phyloP scores from a whole-genome alignment of 2,113 vertebrate species.

The Seriola aureovittata region DNA sequence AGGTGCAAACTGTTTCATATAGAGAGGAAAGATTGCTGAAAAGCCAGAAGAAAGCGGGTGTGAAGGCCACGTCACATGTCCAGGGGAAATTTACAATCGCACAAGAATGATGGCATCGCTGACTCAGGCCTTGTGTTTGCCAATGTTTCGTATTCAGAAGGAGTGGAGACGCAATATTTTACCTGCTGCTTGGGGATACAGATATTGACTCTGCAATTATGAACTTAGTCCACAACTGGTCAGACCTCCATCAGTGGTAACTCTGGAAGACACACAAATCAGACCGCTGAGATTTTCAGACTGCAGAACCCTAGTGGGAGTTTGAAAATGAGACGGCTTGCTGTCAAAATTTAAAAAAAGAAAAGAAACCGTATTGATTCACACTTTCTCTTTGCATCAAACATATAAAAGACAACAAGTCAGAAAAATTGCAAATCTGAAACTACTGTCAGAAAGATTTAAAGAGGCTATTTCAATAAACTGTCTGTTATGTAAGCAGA shows the following conservation, averaged over 20 bases:
- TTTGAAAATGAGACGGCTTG: background rate
- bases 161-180: conserved; percentile 55
- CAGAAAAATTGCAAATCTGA: background rate
- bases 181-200: conserved; percentile 48
- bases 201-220: conserved; percentile 59
- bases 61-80: conserved; percentile 40
- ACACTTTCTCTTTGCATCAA: background rate
- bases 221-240: conserved; percentile 22
- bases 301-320: background rate
- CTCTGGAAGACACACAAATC: conserved; percentile 24
- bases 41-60: conserved; percentile 2
- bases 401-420: background rate
- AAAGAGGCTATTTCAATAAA: background rate
- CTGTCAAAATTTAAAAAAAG: background rate
- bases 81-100: conserved; percentile 20
- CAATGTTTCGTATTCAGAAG: conserved; percentile 47
- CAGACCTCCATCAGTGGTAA: conserved; percentile 26
- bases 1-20: background rate
- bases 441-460: background rate
- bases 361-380: background rate
- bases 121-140: conserved; percentile 45
- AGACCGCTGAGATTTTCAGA: conserved; percentile 1
- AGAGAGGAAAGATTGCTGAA: conserved; percentile 15
- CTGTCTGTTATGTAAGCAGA: background rate
- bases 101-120: conserved; percentile 27